Evolutionary conservation across 2,113 vertebrate genomes (phyloP).

Genomic region (Tachysurus fulvidraco): DNA sequence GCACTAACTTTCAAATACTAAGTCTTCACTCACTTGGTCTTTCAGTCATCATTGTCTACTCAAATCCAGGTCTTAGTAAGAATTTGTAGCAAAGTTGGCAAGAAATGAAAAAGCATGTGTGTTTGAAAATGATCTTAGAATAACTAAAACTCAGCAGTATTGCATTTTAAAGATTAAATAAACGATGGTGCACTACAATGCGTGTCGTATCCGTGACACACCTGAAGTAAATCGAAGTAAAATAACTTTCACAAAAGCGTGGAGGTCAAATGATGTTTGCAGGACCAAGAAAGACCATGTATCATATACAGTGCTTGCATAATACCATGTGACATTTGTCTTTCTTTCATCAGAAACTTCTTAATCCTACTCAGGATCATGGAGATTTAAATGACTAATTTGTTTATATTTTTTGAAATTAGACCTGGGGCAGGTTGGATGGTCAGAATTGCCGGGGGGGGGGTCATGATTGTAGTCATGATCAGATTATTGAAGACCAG

Average conservation of each 20-base stretch:
- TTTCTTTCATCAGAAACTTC: background rate
- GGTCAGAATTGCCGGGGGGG: too few relatives aligned
- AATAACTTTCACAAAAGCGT: background rate
- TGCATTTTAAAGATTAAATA: background rate
- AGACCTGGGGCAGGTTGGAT: background rate
- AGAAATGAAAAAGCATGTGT: background rate
- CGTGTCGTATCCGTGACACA: background rate
- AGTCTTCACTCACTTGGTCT: too few relatives aligned
- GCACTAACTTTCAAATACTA: background rate
- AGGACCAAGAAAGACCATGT: background rate
- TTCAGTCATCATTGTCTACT: background rate
- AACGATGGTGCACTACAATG: background rate
- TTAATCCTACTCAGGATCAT: background rate
- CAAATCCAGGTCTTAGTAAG: constrained; percentile 27
- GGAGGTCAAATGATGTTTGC: too few relatives aligned
- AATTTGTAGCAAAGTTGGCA: background rate
- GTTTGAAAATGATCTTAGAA: background rate
- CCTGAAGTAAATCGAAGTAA: background rate
- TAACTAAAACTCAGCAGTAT: background rate
- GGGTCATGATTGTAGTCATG: background rate
- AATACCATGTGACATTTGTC: background rate
- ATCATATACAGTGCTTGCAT: background rate
- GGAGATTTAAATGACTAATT: background rate
- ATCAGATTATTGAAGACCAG: background rate
- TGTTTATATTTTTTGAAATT: background rate